Conservation (phyloP, 2,888 invertebrate species). For the Emmelina monodactyla region DNA sequence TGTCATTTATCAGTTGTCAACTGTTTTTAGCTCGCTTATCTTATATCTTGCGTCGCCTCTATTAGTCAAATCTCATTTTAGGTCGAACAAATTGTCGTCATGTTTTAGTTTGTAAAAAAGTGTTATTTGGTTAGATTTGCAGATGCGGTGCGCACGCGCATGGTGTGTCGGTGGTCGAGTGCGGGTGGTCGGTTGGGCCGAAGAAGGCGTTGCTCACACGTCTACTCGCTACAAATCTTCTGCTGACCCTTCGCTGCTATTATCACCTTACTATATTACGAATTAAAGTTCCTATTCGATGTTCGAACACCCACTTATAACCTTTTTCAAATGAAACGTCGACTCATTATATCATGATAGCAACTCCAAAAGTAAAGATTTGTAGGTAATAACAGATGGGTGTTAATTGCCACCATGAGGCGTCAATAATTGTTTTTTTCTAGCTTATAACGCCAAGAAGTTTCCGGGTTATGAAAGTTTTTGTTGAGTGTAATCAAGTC, state of each 20-base stretch:
- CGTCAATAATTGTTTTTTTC: conserved; percentile 61
- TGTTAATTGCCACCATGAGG: conserved; percentile 63
- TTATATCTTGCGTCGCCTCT: no score
- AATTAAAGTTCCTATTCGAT: conserved; percentile 23
- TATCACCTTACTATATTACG: conserved; percentile 17
- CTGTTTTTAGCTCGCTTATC: no score
- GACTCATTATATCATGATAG: conserved; percentile 44
- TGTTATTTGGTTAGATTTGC: no score
- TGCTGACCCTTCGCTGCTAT: conserved; percentile 13
- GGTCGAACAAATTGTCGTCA: no score
- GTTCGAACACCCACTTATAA: conserved; percentile 7
- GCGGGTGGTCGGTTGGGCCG: conserved; percentile 51
- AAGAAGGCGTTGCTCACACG: conserved; percentile 48
- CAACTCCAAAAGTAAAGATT: conserved; percentile 48
- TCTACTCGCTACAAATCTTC: conserved; percentile 34
- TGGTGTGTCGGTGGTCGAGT: conserved; percentile 37
- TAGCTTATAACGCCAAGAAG: conserved; percentile 28
- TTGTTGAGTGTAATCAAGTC: conserved; percentile 59
- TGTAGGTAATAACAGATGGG: conserved; percentile 56
- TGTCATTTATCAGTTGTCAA: no score
- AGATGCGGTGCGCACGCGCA: conserved; percentile 36
- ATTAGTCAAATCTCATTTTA: no score
- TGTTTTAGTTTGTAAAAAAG: neutral
- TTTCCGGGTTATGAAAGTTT: conserved; percentile 41
- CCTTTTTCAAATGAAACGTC: conserved; percentile 17